Evolutionary conservation across 1,140 invertebrate genomes (phyloP).

Genomic region (Dreissena rostriformis): DNA sequence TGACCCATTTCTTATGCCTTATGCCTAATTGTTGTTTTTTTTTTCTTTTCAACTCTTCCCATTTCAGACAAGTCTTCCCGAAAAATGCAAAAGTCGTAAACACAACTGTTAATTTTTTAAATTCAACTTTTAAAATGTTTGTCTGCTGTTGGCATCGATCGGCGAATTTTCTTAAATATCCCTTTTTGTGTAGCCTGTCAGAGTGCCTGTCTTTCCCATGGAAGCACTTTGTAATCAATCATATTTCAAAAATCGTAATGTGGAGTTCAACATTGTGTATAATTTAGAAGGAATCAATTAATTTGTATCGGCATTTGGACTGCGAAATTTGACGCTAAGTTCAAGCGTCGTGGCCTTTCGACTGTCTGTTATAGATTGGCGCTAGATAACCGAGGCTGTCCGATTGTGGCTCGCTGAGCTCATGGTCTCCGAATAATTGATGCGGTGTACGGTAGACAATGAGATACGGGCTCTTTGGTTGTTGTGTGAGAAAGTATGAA

Average conservation of each 20-base stretch:
- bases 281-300: conserved; percentile 6
- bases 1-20: too few species aligned
- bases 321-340: neutral
- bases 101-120: too few species aligned
- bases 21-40: too few species aligned
- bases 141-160: too few species aligned
- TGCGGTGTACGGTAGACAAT: neutral
- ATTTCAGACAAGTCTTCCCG: too few species aligned
- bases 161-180: too few species aligned
- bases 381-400: neutral
- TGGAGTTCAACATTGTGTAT: neutral
- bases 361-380: neutral
- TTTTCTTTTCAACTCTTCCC: too few species aligned
- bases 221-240: neutral
- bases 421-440: neutral
- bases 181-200: neutral
- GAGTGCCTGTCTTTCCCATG: neutral
- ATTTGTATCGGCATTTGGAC: conserved; percentile 1
- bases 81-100: too few species aligned
- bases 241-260: neutral
- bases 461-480: too few species aligned
- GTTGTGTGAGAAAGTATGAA: too few species aligned
- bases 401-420: neutral
- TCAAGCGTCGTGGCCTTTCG: neutral
- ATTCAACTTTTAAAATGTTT: too few species aligned